phyloP scores from a whole-genome alignment of 1,140 invertebrate genomes.

The Aleiodes sp. region DNA sequence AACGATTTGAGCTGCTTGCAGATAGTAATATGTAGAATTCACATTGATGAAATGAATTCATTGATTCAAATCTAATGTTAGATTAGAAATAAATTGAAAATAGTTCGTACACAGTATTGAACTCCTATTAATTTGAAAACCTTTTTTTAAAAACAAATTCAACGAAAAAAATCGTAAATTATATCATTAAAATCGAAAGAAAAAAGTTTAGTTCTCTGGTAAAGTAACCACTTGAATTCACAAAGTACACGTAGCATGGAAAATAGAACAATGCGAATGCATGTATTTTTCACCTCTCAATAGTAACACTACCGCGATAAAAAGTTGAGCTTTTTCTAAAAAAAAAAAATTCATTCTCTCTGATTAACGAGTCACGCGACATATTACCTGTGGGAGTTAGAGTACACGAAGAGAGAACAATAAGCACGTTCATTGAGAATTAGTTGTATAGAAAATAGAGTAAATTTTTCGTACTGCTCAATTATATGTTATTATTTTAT shows the following conservation, averaged over 20 bases:
- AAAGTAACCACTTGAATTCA: no score
- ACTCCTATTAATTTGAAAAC: no score
- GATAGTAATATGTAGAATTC: not conserved
- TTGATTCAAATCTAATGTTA: not conserved
- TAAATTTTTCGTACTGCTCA: not conserved
- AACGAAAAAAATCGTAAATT: no score
- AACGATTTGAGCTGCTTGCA: not conserved
- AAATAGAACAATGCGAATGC: not conserved
- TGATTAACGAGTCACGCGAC: conserved; percentile 18
- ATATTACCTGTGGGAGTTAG: not conserved
- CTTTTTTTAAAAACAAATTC: no score
- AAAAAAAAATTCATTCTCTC: no score
- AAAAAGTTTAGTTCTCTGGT: no score
- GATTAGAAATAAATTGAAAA: not conserved
- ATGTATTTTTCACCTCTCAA: conserved; percentile 1
- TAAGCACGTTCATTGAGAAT: not conserved
- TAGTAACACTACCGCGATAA: not conserved
- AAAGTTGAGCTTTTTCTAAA: not conserved
- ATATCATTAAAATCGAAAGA: no score
- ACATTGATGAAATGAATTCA: not conserved
- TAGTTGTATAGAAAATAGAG: not conserved
- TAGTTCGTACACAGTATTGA: no score
- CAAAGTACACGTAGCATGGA: no score
- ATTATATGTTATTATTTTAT: not conserved
- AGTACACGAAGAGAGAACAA: not conserved